A percentile compares a stretch with the other conserved stretches of the same genome.
Conservation (phyloP, 1,140 invertebrate genomes). For the Tetragonula clypearis region DNA sequence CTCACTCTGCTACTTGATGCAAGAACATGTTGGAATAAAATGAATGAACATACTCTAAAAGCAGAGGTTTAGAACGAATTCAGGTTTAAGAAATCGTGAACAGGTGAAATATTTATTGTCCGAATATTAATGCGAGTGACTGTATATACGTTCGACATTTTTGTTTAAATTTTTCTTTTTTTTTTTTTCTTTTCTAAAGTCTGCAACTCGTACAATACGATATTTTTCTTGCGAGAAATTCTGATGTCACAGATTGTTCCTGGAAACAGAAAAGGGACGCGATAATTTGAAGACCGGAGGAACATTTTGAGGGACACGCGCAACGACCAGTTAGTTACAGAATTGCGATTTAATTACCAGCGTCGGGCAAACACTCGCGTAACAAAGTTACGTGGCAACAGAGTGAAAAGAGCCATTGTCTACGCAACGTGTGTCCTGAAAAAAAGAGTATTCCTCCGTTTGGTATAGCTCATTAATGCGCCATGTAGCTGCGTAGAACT, state of each 20-base stretch:
- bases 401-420: not conserved
- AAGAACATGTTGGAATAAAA: too few species aligned
- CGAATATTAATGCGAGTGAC: too few species aligned
- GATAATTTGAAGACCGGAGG: not conserved
- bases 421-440: not conserved
- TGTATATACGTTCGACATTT: not conserved
- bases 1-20: too few species aligned
- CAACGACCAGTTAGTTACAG: not conserved
- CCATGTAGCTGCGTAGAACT: not conserved
- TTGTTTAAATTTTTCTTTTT: not conserved
- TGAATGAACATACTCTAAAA: too few species aligned
- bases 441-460: not conserved
- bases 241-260: not conserved
- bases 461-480: not conserved
- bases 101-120: too few species aligned
- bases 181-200: too few species aligned
- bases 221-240: too few species aligned
- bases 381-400: not conserved
- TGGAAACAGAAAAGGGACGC: not conserved
- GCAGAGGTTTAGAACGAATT: too few species aligned
- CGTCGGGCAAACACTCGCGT: not conserved
- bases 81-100: too few species aligned
- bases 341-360: not conserved
- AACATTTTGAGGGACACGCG: not conserved
- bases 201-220: too few species aligned